A percentile compares a stretch with the other conserved stretches of the same genome.
Conservation (phyloP, 2,797 vertebrate species). For the Loriculus beryllinus region DNA sequence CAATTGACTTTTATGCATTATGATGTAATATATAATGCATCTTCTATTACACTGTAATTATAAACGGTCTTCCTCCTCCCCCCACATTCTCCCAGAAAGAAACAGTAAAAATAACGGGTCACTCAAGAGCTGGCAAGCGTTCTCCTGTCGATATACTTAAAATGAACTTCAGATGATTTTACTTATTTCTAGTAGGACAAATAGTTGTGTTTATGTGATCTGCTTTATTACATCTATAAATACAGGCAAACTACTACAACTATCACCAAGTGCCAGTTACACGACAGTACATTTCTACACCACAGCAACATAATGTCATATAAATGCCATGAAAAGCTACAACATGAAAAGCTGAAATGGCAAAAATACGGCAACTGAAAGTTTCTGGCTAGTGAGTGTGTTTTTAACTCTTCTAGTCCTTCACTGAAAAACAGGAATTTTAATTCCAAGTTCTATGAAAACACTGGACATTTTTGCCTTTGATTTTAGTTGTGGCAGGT, state of each 20-base stretch:
- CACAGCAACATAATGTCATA: not conserved
- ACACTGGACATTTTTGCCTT: not conserved
- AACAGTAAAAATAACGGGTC: not conserved
- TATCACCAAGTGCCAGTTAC: not conserved
- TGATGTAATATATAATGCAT: not conserved
- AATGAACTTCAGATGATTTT: conserved; percentile 31
- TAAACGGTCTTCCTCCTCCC: not conserved
- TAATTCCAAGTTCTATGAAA: not conserved
- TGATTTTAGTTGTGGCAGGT: not conserved
- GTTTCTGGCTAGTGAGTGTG: not conserved
- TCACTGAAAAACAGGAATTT: not conserved
- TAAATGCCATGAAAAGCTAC: not conserved
- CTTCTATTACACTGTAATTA: not conserved
- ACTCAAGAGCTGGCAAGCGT: not conserved
- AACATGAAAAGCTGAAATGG: not conserved
- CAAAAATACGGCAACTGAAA: not conserved
- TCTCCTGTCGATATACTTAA: not conserved
- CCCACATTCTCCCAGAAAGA: not conserved
- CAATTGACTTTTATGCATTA: not conserved
- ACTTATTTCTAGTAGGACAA: conserved; percentile 39
- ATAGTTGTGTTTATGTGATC: conserved; percentile 25
- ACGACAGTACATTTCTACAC: not conserved
- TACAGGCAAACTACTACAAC: not conserved
- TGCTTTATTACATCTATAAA: conserved; percentile 28
- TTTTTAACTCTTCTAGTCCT: not conserved